Base-by-base conservation (phyloP, 2,113 vertebrate species). In the Cynocephalus volans region DNA sequence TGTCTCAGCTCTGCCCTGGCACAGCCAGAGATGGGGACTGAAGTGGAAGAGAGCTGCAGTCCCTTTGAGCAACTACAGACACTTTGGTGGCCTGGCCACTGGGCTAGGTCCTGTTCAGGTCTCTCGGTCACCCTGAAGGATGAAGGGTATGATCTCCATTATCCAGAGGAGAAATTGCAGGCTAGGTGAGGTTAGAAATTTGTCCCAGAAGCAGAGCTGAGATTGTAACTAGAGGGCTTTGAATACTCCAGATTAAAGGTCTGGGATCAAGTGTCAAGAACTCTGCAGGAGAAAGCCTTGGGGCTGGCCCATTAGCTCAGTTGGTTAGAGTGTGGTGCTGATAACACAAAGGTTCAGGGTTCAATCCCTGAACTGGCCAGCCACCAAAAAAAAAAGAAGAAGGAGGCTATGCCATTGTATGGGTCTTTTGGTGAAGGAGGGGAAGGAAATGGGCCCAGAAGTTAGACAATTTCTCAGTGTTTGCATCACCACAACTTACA, bases 31-130 rank as follows among this genome's bases (percentile, higher is more conserved):
- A 70, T 6, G 1, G 11, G 65, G 33, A n/a, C n/a, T 19, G 31
- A 45, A 33, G 10, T 18, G 67, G 5, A 23, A n/a, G 28, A 52
- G 19, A n/a, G 41, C 28, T 6, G 2, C 0, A 6, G 58, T 36
- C 36, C 75, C 56, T 19, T 24, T 50, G 23, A 76, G 77, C 26
- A 6, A 6, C 24, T 7, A 6, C 10, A 50, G 79, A 33, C 36
- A 41, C 65, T 15, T 6, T 0, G 6, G 10, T n/a, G 6, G 65
- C 2, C 0, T 0, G 26, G 10, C 23, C 17, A 2, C 36, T 5
- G 9, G 3, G 24, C 21, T 13, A 26, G 31, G 21, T n/a, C 18
- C 60, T 4, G 6, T 8, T 76, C 26, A 64, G 31, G 41, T 60
- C 24, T 31, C 85, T 50, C 62, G 6, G 6, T 31, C 54, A 15